Base-by-base conservation (phyloP, 2,888 invertebrate species). In the Patella ulyssiponensis region DNA sequence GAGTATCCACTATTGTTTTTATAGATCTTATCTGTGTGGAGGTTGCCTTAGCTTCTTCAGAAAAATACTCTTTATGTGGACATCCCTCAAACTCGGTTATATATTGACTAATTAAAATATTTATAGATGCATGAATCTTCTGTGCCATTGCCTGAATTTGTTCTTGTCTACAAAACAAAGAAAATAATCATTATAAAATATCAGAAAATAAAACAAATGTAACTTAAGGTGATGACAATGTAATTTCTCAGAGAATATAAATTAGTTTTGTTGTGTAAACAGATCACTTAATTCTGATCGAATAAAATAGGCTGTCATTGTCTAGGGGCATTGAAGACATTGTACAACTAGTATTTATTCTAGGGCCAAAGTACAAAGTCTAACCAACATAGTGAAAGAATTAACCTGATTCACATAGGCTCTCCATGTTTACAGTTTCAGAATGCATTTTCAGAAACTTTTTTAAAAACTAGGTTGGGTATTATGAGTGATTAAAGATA, bases 1-100 rank as follows among this genome's bases (percentile, higher is more conserved):
- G 17, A 53, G 33, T 27, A 27, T 75, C 17, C 14, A 27, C 54
- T 71, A 71, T 75, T 53, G 64, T 23, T 64, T 64, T 64, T 52
- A 72, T 17, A 17, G 72, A 33, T 72, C 2, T 72, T 23, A 72
- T 14, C 11, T 64, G 64, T 3, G 20, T 64, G 11, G 11, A 23
- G 3, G 23, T 64, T 12, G 11, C 64, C 11, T 23, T 23, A 20
- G 64, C 64, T 1, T 11, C 23, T 64, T 20, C 20, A 23, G 64
- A 64, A 23, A 23, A 64, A 23, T 23, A 4, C 3, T 64, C 23
- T 64, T 64, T 64, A 64, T 64, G 23, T 64, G 20, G 11, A 64
- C 64, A 64, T 7, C 20, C 20, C 3, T 64, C 20, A 20, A 23
- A 64, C 20, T 23, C 20, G 12, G 20, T 20, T 23, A 64, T 64